Conservation (phyloP, 2,888 invertebrate genomes). For the Leucoma salicis region DNA sequence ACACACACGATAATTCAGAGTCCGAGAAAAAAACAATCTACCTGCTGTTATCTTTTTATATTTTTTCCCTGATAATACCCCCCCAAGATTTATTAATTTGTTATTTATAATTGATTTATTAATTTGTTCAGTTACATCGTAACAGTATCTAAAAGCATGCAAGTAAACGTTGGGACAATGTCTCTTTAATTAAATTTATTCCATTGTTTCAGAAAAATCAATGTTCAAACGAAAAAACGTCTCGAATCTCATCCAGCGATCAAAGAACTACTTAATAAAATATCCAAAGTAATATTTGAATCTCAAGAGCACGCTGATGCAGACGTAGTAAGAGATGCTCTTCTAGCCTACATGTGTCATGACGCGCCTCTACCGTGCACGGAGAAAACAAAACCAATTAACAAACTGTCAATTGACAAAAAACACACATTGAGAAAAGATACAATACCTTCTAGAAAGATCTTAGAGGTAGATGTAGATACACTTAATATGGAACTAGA, state of each 20-base stretch:
- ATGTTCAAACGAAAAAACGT: constrained; percentile 83
- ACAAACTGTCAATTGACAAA: constrained; percentile 41
- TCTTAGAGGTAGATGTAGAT: constrained; percentile 67
- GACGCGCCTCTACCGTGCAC: constrained; percentile 90
- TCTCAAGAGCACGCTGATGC: constrained; percentile 86
- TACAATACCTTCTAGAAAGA: constrained; percentile 43
- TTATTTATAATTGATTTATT: too few relatives aligned
- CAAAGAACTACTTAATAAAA: constrained; percentile 85
- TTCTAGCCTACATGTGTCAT: constrained; percentile 93
- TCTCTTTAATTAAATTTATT: constrained; percentile 2
- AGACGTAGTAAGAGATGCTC: constrained; percentile 88
- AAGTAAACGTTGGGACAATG: too few relatives aligned
- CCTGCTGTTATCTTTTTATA: too few relatives aligned
- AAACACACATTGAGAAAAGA: constrained; percentile 40
- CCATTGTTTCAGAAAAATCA: constrained; percentile 71
- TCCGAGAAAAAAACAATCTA: too few relatives aligned
- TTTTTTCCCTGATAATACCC: too few relatives aligned
- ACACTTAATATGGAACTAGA: constrained; percentile 70
- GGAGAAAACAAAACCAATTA: constrained; percentile 50
- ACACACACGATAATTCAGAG: too few relatives aligned
- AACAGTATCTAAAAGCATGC: too few relatives aligned
- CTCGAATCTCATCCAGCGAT: constrained; percentile 89
- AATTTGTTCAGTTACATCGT: too few relatives aligned
- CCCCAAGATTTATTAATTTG: too few relatives aligned
- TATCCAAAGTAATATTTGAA: constrained; percentile 85